phyloP scores from a whole-genome alignment of 1,140 invertebrate species.

The Steinernema feltiae region DNA sequence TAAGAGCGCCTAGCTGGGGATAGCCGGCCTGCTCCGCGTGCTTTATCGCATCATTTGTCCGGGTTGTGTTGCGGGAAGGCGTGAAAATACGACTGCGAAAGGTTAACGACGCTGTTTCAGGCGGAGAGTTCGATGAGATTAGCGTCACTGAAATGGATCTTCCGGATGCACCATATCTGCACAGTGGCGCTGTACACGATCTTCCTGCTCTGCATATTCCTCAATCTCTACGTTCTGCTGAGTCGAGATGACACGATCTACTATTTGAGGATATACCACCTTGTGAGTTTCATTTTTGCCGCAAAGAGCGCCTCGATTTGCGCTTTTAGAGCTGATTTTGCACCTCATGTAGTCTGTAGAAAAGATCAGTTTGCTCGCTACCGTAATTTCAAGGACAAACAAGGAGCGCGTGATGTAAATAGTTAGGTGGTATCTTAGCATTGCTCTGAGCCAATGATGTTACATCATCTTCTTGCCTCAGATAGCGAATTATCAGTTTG shows the following conservation, averaged over 20 bases:
- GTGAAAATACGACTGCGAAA: neutral
- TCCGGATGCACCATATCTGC: conserved; percentile 36
- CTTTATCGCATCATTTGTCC: neutral
- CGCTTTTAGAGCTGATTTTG: no score
- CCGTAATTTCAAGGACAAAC: no score
- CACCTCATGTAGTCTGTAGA: no score
- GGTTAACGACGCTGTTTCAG: neutral
- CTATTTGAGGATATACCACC: conserved; percentile 53
- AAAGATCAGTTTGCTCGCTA: no score
- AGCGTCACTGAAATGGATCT: neutral
- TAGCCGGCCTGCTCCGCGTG: neutral
- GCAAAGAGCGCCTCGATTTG: no score
- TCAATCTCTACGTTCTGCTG: conserved; percentile 54
- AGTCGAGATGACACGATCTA: conserved; percentile 51
- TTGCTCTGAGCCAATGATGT: no score
- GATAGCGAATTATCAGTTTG: no score
- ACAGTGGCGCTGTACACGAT: conserved; percentile 40
- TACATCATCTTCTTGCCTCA: no score
- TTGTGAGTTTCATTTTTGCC: no score
- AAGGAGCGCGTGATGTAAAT: no score
- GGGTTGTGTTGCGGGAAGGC: neutral
- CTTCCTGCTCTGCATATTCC: conserved; percentile 45
- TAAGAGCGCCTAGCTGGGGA: neutral
- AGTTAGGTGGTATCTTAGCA: no score
- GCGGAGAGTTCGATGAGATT: neutral